Percentiles rank a stretch among this genome's conserved stretches.
These are phyloP conservation scores for Thereva unica DNA, from an alignment of 2,888 invertebrate species.

Conservation along the genomic window DNA sequence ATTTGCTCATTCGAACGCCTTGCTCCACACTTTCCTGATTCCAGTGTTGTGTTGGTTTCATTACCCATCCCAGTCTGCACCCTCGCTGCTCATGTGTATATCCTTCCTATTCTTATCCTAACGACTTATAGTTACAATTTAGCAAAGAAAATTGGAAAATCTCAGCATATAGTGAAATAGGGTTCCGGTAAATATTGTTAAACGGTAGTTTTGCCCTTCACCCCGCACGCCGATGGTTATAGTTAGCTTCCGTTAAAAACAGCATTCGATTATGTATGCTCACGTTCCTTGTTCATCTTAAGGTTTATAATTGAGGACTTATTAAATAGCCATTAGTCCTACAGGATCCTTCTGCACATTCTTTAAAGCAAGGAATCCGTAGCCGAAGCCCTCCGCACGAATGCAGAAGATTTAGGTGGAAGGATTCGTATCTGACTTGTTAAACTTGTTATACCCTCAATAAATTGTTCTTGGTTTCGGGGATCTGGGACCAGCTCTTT, in stretches of 20 bases:
- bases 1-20: neutral
- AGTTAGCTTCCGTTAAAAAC: conserved; percentile 30
- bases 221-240: conserved; percentile 3
- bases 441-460: neutral
- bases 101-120: conserved; percentile 15
- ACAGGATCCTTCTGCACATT: conserved; percentile 26
- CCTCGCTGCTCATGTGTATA: neutral
- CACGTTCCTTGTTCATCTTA: conserved; percentile 43
- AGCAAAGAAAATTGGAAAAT: conserved; percentile 37
- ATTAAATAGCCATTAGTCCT: conserved; percentile 43
- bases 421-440: conserved; percentile 17
- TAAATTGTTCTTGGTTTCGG: too few species aligned
- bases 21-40: neutral
- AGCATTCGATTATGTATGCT: conserved; percentile 45
- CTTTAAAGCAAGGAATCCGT: conserved; percentile 1
- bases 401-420: conserved; percentile 3
- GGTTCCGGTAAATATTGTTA: conserved; percentile 26
- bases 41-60: neutral
- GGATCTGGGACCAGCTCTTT: too few species aligned
- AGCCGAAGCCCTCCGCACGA: conserved; percentile 18
- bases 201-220: neutral
- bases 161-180: conserved; percentile 34
- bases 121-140: conserved; percentile 33
- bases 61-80: conserved; percentile 1
- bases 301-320: conserved; percentile 42